phyloP scores from a whole-genome alignment of 2,797 vertebrate genomes.

The Vultur gryphus region DNA sequence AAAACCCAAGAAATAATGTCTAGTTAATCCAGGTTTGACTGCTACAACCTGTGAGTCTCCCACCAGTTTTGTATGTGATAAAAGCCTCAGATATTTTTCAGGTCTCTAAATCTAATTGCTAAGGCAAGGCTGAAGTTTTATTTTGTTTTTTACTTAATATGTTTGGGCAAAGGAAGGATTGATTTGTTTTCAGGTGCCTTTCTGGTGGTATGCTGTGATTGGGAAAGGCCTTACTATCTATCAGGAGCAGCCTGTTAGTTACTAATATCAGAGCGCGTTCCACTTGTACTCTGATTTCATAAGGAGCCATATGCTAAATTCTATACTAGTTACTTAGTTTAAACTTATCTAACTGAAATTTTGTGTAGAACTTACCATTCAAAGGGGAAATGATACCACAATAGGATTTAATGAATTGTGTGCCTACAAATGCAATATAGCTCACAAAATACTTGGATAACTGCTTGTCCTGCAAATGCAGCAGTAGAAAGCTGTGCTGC shows the following conservation, averaged over 20 bases:
- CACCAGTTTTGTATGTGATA: accelerated
- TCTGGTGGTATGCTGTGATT: neutral
- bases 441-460: neutral
- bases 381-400: neutral
- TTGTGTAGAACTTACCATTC: neutral
- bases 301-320: neutral
- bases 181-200: neutral
- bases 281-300: neutral
- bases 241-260: neutral
- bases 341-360: neutral
- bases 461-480: neutral
- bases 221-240: neutral
- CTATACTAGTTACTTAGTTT: neutral
- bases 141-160: neutral
- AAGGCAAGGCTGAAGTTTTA: neutral
- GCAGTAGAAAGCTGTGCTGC: neutral
- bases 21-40: neutral
- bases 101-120: neutral
- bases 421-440: neutral
- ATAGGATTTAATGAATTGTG: neutral
- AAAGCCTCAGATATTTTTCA: neutral
- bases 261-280: accelerated
- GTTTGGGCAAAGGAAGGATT: neutral
- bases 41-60: neutral
- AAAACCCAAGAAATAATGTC: neutral